These are phyloP conservation scores for Microctonus hyperodae DNA, from an alignment of 2,888 invertebrate species.

Conservation along the genomic window DNA sequence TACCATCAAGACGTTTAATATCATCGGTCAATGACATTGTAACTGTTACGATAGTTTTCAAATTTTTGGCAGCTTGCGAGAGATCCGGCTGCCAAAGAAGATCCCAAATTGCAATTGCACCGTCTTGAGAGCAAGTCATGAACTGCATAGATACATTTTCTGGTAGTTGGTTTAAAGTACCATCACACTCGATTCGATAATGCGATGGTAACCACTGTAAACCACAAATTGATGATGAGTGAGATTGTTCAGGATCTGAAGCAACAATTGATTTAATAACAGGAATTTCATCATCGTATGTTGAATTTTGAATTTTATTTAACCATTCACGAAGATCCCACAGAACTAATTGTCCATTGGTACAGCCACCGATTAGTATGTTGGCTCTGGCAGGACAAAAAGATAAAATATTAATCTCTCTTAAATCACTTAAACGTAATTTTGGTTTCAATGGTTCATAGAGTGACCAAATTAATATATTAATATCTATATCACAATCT, in stretches of 20 bases:
- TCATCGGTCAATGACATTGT: conserved; percentile 35
- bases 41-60: conserved; percentile 33
- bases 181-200: conserved; percentile 43
- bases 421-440: conserved; percentile 50
- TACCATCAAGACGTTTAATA: conserved; percentile 55
- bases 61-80: conserved; percentile 34
- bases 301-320: neutral
- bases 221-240: conserved; percentile 46
- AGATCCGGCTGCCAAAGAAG: conserved; percentile 50
- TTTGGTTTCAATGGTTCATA: conserved; percentile 46
- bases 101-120: conserved; percentile 58
- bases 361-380: conserved; percentile 56
- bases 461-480: conserved; percentile 51
- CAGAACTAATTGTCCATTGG: conserved; percentile 57
- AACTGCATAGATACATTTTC: conserved; percentile 48
- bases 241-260: conserved; percentile 48
- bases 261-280: conserved; percentile 34
- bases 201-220: conserved; percentile 56
- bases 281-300: neutral
- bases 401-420: conserved; percentile 51
- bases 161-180: conserved; percentile 43
- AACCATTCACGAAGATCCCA: conserved; percentile 53
- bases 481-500: neutral
- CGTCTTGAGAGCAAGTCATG: conserved; percentile 55
- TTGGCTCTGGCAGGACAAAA: conserved; percentile 56